Evolutionary conservation across 2,113 vertebrate species (phyloP).

Genomic region (Astatotilapia flaviijosephi): DNA sequence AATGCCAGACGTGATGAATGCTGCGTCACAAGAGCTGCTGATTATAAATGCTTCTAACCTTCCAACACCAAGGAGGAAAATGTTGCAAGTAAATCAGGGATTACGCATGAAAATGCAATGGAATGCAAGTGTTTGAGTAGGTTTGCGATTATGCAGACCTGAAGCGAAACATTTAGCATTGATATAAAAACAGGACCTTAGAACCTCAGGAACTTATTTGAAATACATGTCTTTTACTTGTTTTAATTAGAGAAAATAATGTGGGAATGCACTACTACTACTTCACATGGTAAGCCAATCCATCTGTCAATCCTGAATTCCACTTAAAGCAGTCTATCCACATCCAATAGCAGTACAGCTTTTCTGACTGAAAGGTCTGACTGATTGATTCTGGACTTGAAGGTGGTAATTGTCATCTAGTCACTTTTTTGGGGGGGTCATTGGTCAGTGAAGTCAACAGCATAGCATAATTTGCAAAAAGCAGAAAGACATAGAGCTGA

Average conservation of each 20-base stretch:
- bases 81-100: background rate
- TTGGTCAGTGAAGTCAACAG: background rate
- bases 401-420: background rate
- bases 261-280: background rate
- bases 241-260: background rate
- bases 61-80: slow-evolving; percentile 19
- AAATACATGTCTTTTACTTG: background rate
- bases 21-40: slow-evolving; percentile 26
- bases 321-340: background rate
- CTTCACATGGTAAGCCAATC: background rate
- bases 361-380: background rate
- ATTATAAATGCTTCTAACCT: slow-evolving; percentile 69
- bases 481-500: background rate
- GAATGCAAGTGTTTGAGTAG: background rate
- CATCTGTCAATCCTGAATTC: background rate
- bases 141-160: background rate
- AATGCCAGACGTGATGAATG: slow-evolving; percentile 63
- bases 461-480: background rate
- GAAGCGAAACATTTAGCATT: background rate
- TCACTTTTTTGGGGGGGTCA: background rate
- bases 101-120: slow-evolving; percentile 19
- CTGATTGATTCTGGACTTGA: background rate
- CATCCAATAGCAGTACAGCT: background rate
- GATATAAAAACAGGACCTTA: background rate
- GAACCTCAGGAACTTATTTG: background rate